Conservation (phyloP, 2,113 vertebrate species). For the Planiliza haematocheilus region DNA sequence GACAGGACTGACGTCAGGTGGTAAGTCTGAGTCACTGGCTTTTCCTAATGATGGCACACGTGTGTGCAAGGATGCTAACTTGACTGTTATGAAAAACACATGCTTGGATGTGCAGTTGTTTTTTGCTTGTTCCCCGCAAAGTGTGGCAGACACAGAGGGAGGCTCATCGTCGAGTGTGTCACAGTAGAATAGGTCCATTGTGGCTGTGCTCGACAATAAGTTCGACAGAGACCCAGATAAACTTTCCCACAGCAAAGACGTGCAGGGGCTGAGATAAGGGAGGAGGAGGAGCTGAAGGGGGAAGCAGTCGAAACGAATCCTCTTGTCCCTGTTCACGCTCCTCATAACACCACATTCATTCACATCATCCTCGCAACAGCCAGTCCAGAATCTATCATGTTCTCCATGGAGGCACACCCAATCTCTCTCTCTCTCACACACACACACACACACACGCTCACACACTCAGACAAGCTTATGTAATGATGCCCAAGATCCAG, state of each 20-base stretch:
- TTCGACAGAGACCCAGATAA: constrained; percentile 49
- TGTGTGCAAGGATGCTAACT: constrained; percentile 8
- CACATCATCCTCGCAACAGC: constrained; percentile 16
- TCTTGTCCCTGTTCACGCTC: background rate
- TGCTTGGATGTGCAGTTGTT: background rate
- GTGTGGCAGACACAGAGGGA: constrained; percentile 15
- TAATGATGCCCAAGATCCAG: constrained; percentile 55
- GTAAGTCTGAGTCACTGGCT: constrained; percentile 29
- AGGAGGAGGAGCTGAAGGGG: background rate
- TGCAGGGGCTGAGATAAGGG: background rate
- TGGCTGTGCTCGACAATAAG: constrained; percentile 33
- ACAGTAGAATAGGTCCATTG: constrained; percentile 42
- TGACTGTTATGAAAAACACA: background rate
- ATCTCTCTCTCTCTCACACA: too few relatives aligned
- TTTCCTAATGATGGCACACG: constrained; percentile 20
- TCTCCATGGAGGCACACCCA: constrained; percentile 7
- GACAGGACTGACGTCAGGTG: constrained; percentile 11
- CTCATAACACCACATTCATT: background rate
- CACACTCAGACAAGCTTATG: constrained; percentile 34
- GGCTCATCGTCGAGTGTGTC: constrained; percentile 33
- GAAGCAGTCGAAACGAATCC: constrained; percentile 13
- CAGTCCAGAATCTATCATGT: constrained; percentile 33
- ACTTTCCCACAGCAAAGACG: constrained; percentile 45
- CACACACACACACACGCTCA: constrained; percentile 11
- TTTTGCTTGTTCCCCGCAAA: constrained; percentile 13